Base-by-base conservation (phyloP, 2,113 vertebrate genomes). In the Clarias gariepinus region DNA sequence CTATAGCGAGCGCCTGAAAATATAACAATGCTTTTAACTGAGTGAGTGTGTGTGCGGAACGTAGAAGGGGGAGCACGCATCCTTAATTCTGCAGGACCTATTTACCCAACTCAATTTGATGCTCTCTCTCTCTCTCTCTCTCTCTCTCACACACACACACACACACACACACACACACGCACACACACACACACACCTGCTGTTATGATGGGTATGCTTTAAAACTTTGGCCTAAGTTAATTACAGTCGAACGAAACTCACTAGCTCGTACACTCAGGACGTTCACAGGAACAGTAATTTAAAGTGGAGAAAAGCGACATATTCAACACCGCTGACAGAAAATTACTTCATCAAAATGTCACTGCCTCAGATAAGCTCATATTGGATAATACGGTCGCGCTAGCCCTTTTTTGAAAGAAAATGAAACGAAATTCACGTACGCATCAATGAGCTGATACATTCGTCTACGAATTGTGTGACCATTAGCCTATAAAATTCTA, bases 341-440 rank as follows among this genome's bases (percentile, higher is more conserved):
- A 85, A 85, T 76, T 33, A 83, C 73, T 87, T 83, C 68, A 87
- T 76, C 86, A 76, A 83, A 74, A 87, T 87, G 71, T 87, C 71
- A 86, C 61, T 53, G 30, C 15, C 61, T 41, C 69, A 78, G 21
- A 47, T 58, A 76, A 63, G 41, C 81, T 77, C 63, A 58, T 68
- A 33, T 19, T 83, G 71, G 81, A 53, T 66, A 82, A 78, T 66
- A 66, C 33, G 61, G 47, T 66, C 74, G 74, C 78, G 47, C 12
- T 33, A 30, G 52, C 30, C 84, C 69, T 86, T 47, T 57, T 63
- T 28, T 78, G 63, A 68, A 68, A 76, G 4, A 28, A 15, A 83
- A 76, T 41, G 47, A 63, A 55, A 61, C 61, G 64, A 77, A 86
- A 80, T 23, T 5, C 47, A 53, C 47, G 9, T 55, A 60, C 53